These are phyloP conservation scores for Lepidonotus clava DNA, from an alignment of 2,888 invertebrate species.

Conservation along the genomic window DNA sequence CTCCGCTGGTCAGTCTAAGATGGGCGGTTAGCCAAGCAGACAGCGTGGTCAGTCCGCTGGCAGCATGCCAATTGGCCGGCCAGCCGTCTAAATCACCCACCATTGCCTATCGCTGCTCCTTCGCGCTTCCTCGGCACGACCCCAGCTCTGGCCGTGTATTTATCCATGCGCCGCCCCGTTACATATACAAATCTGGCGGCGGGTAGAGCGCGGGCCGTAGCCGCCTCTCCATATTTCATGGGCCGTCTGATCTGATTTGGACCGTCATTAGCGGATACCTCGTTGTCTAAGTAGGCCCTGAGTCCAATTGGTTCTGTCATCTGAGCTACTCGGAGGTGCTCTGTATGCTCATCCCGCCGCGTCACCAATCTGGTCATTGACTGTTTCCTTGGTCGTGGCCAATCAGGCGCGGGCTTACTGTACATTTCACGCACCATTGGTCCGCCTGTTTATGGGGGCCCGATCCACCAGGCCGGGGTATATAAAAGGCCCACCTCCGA, in stretches of 20 bases:
- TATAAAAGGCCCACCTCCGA: neutral
- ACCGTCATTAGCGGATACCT: neutral
- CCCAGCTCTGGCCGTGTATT: too few relatives aligned
- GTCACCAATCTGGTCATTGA: slow-evolving; percentile 3
- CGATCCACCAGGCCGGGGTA: neutral
- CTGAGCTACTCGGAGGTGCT: neutral
- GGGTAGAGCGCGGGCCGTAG: neutral
- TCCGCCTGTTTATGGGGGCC: slow-evolving; percentile 14
- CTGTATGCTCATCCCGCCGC: neutral
- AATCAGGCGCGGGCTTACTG: slow-evolving; percentile 18
- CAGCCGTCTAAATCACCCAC: neutral
- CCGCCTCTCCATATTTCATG: neutral
- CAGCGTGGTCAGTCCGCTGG: slow-evolving; percentile 7
- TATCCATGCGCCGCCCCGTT: too few relatives aligned
- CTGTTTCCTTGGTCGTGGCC: slow-evolving; percentile 11
- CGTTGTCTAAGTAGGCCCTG: neutral
- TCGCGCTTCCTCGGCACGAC: slow-evolving; percentile 11
- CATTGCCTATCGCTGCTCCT: neutral
- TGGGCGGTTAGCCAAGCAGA: slow-evolving; percentile 21
- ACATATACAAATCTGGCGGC: too few relatives aligned
- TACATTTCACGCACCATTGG: slow-evolving; percentile 41
- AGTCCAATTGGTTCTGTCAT: slow-evolving; percentile 38
- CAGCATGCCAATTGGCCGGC: neutral
- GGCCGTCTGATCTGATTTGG: neutral
- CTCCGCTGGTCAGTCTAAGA: slow-evolving; percentile 30